Percentiles rank a stretch among this genome's conserved stretches.
phyloP scores from a whole-genome alignment of 2,888 invertebrate genomes.

The Lasioglossum oenotherae region DNA sequence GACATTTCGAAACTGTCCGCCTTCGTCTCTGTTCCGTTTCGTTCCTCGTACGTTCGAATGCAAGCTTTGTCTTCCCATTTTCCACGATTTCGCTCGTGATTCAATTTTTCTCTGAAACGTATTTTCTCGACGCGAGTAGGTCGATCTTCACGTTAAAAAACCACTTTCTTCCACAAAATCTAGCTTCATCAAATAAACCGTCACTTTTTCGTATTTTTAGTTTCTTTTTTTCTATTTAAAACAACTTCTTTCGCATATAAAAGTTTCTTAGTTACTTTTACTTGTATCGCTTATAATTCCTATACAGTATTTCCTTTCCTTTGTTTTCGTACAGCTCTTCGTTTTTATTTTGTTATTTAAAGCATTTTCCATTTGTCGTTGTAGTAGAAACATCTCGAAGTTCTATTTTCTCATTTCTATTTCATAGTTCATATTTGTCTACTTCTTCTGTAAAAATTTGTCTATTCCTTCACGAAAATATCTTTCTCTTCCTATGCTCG shows the following conservation, averaged over 20 bases:
- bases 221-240: slow-evolving; percentile 12
- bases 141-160: not conserved
- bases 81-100: not conserved
- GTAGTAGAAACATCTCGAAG: slow-evolving; percentile 1
- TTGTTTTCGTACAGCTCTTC: not conserved
- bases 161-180: not conserved
- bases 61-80: not conserved
- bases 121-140: not conserved
- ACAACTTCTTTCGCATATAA: slow-evolving; percentile 37
- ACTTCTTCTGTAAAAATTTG: not conserved
- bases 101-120: not conserved
- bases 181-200: not conserved
- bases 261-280: slow-evolving; percentile 32
- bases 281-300: slow-evolving; percentile 44
- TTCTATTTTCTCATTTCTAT: slow-evolving; percentile 19
- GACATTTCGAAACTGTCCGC: not conserved
- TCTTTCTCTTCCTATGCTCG: not conserved
- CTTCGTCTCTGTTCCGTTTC: not conserved
- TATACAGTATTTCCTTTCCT: not conserved
- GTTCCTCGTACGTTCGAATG: not conserved
- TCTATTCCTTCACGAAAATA: not conserved
- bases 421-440: not conserved
- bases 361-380: slow-evolving; percentile 26
- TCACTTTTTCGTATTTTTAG: not conserved
- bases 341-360: slow-evolving; percentile 13